Evolutionary conservation across 1,140 invertebrate genomes (phyloP).

Genomic region (Hyles vespertilio): DNA sequence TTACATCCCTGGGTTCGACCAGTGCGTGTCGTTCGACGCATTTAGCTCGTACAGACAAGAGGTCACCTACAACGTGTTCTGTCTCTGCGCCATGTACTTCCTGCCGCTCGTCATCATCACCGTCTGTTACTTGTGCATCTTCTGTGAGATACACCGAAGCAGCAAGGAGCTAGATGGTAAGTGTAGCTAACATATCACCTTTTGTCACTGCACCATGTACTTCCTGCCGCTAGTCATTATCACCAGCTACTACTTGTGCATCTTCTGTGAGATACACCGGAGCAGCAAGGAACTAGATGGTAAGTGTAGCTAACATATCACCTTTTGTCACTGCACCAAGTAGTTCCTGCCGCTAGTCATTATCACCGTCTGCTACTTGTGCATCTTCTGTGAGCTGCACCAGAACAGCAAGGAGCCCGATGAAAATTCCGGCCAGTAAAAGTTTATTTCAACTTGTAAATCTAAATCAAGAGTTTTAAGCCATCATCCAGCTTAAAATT

Average conservation of each 20-base stretch:
- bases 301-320: constrained; percentile 35
- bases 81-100: constrained; percentile 85
- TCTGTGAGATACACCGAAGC: constrained; percentile 84
- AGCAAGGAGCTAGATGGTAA: constrained; percentile 80
- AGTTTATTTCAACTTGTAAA: too few species aligned
- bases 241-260: constrained; percentile 83
- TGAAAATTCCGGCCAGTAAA: too few species aligned
- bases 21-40: constrained; percentile 87
- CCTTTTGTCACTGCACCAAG: constrained; percentile 83
- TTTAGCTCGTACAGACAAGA: constrained; percentile 80
- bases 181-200: constrained; percentile 32
- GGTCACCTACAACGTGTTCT: constrained; percentile 85
- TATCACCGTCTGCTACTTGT: constrained; percentile 84
- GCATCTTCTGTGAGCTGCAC: constrained; percentile 85
- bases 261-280: constrained; percentile 84
- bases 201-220: constrained; percentile 86
- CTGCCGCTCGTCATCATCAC: constrained; percentile 85
- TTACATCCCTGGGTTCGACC: constrained; percentile 79
- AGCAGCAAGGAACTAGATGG: constrained; percentile 81
- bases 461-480: too few species aligned
- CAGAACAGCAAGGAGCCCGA: constrained; percentile 79
- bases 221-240: constrained; percentile 86
- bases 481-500: too few species aligned
- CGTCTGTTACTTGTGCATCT: constrained; percentile 83
- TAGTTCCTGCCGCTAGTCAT: constrained; percentile 86